Evolutionary conservation across 2,888 invertebrate species (phyloP).

Genomic region (Mycogona germanica): DNA sequence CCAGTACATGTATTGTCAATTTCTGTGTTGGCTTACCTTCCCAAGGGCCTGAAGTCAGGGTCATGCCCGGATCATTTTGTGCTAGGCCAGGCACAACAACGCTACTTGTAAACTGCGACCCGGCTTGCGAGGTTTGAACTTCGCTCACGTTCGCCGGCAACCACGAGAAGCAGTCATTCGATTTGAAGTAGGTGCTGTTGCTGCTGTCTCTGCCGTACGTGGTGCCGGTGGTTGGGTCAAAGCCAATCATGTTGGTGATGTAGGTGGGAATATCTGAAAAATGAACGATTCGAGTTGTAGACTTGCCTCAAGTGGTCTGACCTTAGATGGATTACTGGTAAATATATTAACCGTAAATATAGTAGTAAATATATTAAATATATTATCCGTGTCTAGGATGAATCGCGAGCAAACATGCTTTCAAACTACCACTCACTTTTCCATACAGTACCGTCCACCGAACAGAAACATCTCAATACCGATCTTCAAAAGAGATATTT

Average conservation of each 20-base stretch:
- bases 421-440: constrained; percentile 7
- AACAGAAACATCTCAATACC: constrained; percentile 14
- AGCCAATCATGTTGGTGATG: constrained; percentile 13
- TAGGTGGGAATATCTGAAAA: constrained; percentile 2
- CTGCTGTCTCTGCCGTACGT: constrained; percentile 1
- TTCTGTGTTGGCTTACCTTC: constrained; percentile 9
- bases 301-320: not conserved
- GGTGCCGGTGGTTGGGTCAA: not conserved
- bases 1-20: no score
- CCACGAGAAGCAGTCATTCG: constrained; percentile 7
- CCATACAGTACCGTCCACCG: constrained; percentile 13
- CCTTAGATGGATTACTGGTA: not conserved
- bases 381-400: no score
- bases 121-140: not conserved
- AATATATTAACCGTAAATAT: no score
- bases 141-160: not conserved
- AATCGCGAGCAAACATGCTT: not conserved
- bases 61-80: not conserved
- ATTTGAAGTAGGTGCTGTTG: constrained; percentile 3
- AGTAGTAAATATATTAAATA: no score
- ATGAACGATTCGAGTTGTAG: not conserved
- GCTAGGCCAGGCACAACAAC: constrained; percentile 1
- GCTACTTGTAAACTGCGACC: not conserved
- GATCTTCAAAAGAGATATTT: constrained; percentile 1
- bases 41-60: not conserved